These are phyloP conservation scores for Drosophila aff. DNA, from an alignment of 1,140 invertebrate species.

Conservation along the genomic window DNA sequence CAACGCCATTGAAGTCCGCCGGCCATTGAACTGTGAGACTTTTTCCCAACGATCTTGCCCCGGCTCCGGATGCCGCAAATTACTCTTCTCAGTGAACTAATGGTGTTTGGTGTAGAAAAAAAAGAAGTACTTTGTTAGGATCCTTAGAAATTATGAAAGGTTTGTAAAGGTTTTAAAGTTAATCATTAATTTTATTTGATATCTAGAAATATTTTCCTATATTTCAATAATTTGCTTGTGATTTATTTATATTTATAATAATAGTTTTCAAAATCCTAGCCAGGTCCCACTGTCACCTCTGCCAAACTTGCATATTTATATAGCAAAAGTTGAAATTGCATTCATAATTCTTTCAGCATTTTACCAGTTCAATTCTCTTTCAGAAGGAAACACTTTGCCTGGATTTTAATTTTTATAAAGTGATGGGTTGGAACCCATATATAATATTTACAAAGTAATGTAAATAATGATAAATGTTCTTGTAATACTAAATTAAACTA, in stretches of 20 bases:
- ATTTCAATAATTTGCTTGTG: too few relatives aligned
- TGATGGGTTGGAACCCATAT: neutral
- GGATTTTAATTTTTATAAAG: neutral
- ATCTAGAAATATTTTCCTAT: neutral
- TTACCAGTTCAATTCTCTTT: neutral
- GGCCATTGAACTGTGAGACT: slow-evolving; percentile 74
- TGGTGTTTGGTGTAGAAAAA: neutral
- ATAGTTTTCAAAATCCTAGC: neutral
- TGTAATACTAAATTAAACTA: too few relatives aligned
- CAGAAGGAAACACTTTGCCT: neutral
- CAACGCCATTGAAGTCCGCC: slow-evolving; percentile 73
- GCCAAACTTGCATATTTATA: neutral
- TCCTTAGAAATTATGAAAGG: too few relatives aligned
- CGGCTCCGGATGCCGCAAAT: slow-evolving; percentile 37
- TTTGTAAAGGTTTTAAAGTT: neutral
- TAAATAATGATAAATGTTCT: neutral
- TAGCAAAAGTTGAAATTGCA: neutral
- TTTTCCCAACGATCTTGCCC: slow-evolving; percentile 54
- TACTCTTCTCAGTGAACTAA: slow-evolving; percentile 26
- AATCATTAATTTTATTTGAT: neutral
- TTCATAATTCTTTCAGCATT: slow-evolving; percentile 7
- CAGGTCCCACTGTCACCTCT: neutral
- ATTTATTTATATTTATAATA: neutral
- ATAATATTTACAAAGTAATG: too few relatives aligned
- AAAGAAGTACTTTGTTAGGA: neutral